Percentiles rank a stretch among this genome's conserved stretches.
Evolutionary conservation across 2,888 invertebrate species (phyloP).

Genomic region (Drosophila parthenogenetica): DNA sequence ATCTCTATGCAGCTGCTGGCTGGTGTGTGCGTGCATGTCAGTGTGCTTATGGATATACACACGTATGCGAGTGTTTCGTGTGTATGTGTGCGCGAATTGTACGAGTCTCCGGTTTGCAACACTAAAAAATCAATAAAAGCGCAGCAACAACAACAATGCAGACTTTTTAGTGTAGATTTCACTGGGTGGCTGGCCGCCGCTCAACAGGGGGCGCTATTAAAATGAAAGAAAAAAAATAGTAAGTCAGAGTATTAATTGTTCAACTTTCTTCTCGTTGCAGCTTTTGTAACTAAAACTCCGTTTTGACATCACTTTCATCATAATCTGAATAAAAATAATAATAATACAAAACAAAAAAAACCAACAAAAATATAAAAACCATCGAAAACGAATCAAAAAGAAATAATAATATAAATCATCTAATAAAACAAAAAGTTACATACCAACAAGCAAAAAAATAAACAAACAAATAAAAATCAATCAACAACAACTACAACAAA

Average conservation of each 20-base stretch:
- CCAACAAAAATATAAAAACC: slow-evolving; percentile 65
- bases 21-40: slow-evolving; percentile 39
- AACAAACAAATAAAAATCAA: slow-evolving; percentile 30
- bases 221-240: slow-evolving; percentile 15
- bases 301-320: slow-evolving; percentile 86
- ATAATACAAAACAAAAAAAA: slow-evolving; percentile 65
- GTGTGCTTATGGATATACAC: slow-evolving; percentile 11
- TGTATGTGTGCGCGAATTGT: slow-evolving; percentile 42
- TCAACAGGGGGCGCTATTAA: slow-evolving; percentile 37
- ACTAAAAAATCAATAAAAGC: slow-evolving; percentile 79
- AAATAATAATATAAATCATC: slow-evolving; percentile 84
- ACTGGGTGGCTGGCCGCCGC: slow-evolving; percentile 46
- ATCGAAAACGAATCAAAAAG: slow-evolving; percentile 83
- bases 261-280: slow-evolving; percentile 74
- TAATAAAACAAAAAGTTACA: slow-evolving; percentile 74
- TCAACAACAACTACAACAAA: slow-evolving; percentile 68
- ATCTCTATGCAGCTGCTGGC: slow-evolving; percentile 56
- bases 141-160: slow-evolving; percentile 59
- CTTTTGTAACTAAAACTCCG: slow-evolving; percentile 86
- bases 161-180: slow-evolving; percentile 69
- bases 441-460: slow-evolving; percentile 39
- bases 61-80: slow-evolving; percentile 16
- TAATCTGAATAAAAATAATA: slow-evolving; percentile 83
- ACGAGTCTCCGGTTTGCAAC: slow-evolving; percentile 71
- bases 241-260: slow-evolving; percentile 44